Percentiles rank a stretch among this genome's conserved stretches.
These are phyloP conservation scores for Gibbula magus DNA, from an alignment of 2,888 invertebrate species.

Conservation along the genomic window DNA sequence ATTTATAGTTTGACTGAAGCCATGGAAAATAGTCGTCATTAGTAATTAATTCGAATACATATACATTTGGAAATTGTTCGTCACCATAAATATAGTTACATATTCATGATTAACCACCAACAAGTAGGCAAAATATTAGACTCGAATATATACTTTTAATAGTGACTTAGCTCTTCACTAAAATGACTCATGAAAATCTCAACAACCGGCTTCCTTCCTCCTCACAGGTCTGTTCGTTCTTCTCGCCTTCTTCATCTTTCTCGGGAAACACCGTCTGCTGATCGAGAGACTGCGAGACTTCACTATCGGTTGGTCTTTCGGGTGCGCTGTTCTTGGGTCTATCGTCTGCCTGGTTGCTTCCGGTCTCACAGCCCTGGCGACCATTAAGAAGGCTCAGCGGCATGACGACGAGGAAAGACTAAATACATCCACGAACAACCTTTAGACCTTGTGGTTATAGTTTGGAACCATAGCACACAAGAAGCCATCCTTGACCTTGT, in stretches of 20 bases:
- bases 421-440: no score
- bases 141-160: not conserved
- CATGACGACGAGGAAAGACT: slow-evolving; percentile 29
- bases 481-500: no score
- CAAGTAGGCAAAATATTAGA: not conserved
- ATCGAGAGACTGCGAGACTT: slow-evolving; percentile 16
- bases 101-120: not conserved
- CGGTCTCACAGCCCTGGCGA: slow-evolving; percentile 37
- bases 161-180: no score
- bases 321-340: slow-evolving; percentile 27
- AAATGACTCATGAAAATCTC: not conserved
- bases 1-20: no score
- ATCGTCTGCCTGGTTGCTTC: slow-evolving; percentile 35
- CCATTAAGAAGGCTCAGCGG: slow-evolving; percentile 36
- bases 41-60: no score
- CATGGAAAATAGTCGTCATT: no score
- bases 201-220: slow-evolving; percentile 4
- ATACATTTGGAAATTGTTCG: no score
- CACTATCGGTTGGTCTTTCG: slow-evolving; percentile 31
- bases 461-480: no score
- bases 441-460: no score
- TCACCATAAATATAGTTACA: no score
- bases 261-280: slow-evolving; percentile 27
- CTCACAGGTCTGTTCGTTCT: slow-evolving; percentile 38
- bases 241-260: slow-evolving; percentile 35